These are phyloP conservation scores for Pao palembangensis DNA, from an alignment of 2,113 vertebrate genomes.

Conservation along the genomic window DNA sequence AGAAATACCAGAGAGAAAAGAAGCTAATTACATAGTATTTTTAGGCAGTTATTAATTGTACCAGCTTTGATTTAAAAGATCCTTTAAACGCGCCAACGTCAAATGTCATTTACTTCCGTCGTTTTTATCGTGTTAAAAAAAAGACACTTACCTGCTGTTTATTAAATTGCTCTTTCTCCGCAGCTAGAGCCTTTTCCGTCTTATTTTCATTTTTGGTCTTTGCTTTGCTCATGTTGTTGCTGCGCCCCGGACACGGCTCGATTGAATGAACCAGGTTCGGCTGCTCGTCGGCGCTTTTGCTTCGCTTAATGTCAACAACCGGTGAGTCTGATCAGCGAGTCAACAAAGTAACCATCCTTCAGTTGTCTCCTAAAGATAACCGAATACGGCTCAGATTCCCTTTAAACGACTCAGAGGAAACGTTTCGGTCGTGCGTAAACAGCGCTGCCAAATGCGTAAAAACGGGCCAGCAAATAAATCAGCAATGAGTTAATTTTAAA, in stretches of 20 bases:
- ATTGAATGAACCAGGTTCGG: background rate
- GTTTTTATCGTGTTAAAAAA: too few relatives aligned
- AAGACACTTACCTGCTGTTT: slow-evolving; percentile 69
- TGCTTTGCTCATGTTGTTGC: slow-evolving; percentile 58
- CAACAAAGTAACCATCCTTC: background rate
- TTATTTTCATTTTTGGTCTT: slow-evolving; percentile 76
- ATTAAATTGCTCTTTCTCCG: slow-evolving; percentile 74
- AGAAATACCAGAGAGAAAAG: background rate
- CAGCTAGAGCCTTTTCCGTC: slow-evolving; percentile 73
- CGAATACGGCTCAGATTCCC: too few relatives aligned
- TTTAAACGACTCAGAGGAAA: background rate
- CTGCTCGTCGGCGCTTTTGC: background rate
- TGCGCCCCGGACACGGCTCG: background rate
- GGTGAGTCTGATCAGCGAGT: background rate
- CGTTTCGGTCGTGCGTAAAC: background rate
- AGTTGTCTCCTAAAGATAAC: background rate
- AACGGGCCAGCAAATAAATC: background rate
- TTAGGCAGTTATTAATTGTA: too few relatives aligned
- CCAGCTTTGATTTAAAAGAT: too few relatives aligned
- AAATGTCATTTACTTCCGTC: too few relatives aligned
- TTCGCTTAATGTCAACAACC: background rate
- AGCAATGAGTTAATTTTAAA: background rate
- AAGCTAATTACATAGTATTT: background rate
- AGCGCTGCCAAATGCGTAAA: background rate
- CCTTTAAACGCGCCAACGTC: too few relatives aligned